Evolutionary conservation across 2,888 invertebrate genomes (phyloP), one percentile per base, ranked within the genome.

Genomic region (Cantharis lateralis): DNA sequence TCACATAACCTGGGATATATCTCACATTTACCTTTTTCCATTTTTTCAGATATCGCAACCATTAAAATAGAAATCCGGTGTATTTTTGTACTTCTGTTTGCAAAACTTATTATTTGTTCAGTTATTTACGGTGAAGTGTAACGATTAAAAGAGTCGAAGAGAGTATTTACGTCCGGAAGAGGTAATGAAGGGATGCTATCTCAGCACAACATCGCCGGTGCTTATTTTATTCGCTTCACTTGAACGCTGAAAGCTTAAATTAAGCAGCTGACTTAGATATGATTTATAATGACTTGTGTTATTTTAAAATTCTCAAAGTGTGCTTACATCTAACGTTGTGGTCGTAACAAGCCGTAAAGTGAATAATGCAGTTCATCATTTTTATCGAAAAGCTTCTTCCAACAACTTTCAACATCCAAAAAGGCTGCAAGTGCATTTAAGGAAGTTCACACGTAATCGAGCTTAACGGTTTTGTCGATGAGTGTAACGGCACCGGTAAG

Each of bases 201-300:
- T 82, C 76, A 82, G 80, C 83, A 81, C 80, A 79, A 84, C 83
- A 84, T 85, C 84, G 83, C 79, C 81, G 80, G 79, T 71, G 78
- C 32, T 32, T 32, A 32, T 77, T 77, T 83, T 81, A 81, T 81
- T 79, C 81, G 84, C 83, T 80, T 82, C 84, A 84, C 84, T 84
- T 84, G 82, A 82, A 82, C 81, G 84, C 78, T 85, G 84, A 85
- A 85, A 85, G 84, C 83, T 82, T 81, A 76, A 82, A 81, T 80
- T 82, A 81, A 83, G 82, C 86, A 86, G 86, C 86, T 86, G 86
- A 86, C 85, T 83, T 82, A 81, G 84, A 84, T 84, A 86, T 86
- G 85, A 86, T 86, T 85, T 86, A 85, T 84, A 78, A 82, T 79
- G 80, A 81, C 78, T 81, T 80, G 82, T 80, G 84, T 84, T 84